These are phyloP conservation scores for Ploceus nigricollis DNA, from an alignment of 2,113 vertebrate genomes.

Conservation along the genomic window DNA sequence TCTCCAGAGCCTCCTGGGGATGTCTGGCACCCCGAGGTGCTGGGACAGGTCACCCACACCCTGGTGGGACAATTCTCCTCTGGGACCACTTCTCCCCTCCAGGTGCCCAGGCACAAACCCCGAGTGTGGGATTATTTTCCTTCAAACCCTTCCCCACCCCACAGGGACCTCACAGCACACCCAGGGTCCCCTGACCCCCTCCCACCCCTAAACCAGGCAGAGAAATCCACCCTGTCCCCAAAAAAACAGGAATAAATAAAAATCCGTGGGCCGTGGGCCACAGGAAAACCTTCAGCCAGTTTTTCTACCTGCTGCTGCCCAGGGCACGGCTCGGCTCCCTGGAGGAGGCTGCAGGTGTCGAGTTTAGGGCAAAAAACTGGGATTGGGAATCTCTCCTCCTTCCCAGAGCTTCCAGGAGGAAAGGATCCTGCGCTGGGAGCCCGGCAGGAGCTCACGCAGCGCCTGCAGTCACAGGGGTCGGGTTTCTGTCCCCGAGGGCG, in stretches of 20 bases:
- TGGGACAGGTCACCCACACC: rapidly evolving
- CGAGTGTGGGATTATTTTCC: not conserved
- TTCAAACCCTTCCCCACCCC: not conserved
- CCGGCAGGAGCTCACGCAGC: not conserved
- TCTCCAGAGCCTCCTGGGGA: rapidly evolving
- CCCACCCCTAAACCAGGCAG: not conserved
- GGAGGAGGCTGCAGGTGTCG: not conserved
- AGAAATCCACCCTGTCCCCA: not conserved
- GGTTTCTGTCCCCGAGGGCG: not conserved
- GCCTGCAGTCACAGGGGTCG: not conserved
- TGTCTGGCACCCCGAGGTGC: not conserved
- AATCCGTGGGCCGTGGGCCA: rapidly evolving
- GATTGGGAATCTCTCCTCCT: not conserved
- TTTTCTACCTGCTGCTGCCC: slow-evolving; percentile 13
- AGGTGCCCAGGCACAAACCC: not conserved
- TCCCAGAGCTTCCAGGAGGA: not conserved
- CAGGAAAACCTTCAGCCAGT: not conserved
- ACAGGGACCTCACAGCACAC: not conserved
- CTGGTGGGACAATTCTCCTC: rapidly evolving
- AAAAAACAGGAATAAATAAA: not conserved
- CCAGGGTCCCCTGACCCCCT: not conserved
- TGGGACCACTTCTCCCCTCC: not conserved
- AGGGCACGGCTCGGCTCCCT: not conserved
- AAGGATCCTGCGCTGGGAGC: not conserved
- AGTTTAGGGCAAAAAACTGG: not conserved